Base-by-base conservation (phyloP, 2,888 invertebrate species). In the Amphipyra tragopoginis region DNA sequence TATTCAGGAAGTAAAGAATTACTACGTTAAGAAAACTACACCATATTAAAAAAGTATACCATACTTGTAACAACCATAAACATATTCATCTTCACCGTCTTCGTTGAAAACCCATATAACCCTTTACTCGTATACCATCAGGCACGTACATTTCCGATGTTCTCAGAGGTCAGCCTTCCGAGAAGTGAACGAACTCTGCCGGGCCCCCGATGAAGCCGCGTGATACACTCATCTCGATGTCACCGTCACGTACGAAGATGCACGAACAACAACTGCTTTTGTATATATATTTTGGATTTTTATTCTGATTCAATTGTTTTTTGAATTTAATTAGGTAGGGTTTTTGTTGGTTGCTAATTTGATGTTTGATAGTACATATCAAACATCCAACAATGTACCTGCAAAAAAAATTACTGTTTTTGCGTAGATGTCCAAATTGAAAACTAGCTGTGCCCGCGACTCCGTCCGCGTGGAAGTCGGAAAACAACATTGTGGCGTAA, bases 211-310 rank as follows among this genome's bases (percentile, higher is more conserved):
- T 84, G 70, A 38, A 56, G 40, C 42, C 42, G 48, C 57, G 48
- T 56, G 85, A 84, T 83, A 77, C 47, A 60, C 52, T 48, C 72
- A 83, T 85, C 87, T 85, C 79, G 74, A 79, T 85, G 81, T 69
- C 76, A 49, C 8, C 52, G 79, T 82, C 87, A 86, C 87, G 87
- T 86, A 80, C 66, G 48, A 13, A 48, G 40, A 57, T 42, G 60
- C 78, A 79, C 79, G 77, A 72, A 62, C 75, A 56, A 62, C 48
- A 54, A 33, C 54, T 47, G 33, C n/a, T 48, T 47, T 36, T 43
- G 26, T 33, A 7, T 21, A 21, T 21, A 11, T 43, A 36, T 36
- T 52, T 11, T 40, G 48, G 15, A 52, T 47, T 48, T 52, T 56
- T 14, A 47, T 40, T 51, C 11, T 33, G 14, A 29, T 52, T 43